These are phyloP conservation scores for Lerista edwardsae DNA, from an alignment of 2,797 vertebrate species.

Conservation along the genomic window DNA sequence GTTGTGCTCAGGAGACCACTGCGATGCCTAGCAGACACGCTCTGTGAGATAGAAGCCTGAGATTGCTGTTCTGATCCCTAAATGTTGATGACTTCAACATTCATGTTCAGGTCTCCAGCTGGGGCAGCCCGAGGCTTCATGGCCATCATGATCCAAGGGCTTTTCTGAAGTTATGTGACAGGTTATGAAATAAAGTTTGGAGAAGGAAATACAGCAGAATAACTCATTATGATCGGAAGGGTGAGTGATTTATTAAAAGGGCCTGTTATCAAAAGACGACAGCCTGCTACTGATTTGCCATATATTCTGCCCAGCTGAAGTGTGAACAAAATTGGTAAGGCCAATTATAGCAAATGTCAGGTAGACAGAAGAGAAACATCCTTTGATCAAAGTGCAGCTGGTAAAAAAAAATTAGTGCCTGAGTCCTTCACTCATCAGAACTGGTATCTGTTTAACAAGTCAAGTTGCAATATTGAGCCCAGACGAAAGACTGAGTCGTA, in stretches of 20 bases:
- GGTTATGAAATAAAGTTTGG: conserved; percentile 28
- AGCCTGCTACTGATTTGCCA: conserved; percentile 68
- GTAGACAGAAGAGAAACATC: conserved; percentile 64
- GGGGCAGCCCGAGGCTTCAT: not conserved
- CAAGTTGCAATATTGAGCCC: conserved; percentile 46
- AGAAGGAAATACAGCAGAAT: conserved; percentile 64
- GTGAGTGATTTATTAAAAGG: conserved; percentile 74
- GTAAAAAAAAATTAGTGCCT: conserved; percentile 62
- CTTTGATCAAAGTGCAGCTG: conserved; percentile 66
- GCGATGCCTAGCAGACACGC: not conserved
- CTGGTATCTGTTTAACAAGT: conserved; percentile 47
- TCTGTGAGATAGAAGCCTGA: not conserved
- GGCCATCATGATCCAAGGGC: not conserved
- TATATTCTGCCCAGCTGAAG: conserved; percentile 64
- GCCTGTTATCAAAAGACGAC: conserved; percentile 73
- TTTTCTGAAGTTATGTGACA: not conserved
- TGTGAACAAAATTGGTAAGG: conserved; percentile 66
- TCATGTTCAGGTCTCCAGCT: not conserved
- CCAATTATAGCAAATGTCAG: conserved; percentile 69
- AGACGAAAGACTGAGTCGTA: conserved; percentile 60
- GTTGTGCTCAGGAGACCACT: not conserved
- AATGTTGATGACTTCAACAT: not conserved
- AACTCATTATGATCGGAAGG: conserved; percentile 65
- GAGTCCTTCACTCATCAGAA: conserved; percentile 65
- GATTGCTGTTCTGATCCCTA: not conserved